phyloP scores from a whole-genome alignment of 2,113 vertebrate genomes.

The Scophthalmus maximus region DNA sequence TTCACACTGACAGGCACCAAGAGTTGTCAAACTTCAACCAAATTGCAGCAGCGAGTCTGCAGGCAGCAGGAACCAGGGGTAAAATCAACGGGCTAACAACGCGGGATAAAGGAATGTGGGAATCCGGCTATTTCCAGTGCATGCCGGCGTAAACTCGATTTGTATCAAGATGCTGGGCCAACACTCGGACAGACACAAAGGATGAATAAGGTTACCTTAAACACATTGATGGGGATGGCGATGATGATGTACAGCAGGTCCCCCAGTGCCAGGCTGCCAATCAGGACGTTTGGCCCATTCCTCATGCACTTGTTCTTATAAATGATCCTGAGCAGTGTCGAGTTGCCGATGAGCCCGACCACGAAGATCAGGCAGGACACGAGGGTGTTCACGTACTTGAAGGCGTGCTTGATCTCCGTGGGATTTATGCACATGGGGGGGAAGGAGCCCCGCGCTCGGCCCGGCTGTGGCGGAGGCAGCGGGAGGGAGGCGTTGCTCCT shows the following conservation, averaged over 20 bases:
- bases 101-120: not conserved
- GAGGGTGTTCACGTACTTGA: constrained; percentile 91
- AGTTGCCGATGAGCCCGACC: constrained; percentile 91
- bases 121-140: not conserved
- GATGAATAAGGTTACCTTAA: constrained; percentile 81
- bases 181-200: not conserved
- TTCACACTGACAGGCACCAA: not conserved
- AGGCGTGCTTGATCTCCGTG: constrained; percentile 86
- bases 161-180: not conserved
- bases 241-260: constrained; percentile 93
- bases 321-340: constrained; percentile 90
- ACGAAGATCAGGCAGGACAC: constrained; percentile 91
- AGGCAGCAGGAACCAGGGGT: not conserved
- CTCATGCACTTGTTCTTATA: constrained; percentile 97
- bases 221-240: constrained; percentile 90
- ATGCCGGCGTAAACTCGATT: too few relatives aligned
- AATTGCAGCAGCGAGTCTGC: not conserved
- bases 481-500: constrained; percentile 55
- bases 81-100: too few relatives aligned
- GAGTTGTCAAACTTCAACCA: too few relatives aligned
- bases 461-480: constrained; percentile 8
- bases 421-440: constrained; percentile 85
- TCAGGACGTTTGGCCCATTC: constrained; percentile 91
- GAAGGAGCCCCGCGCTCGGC: constrained; percentile 46
- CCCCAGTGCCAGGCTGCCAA: constrained; percentile 90